Evolutionary conservation across 2,797 vertebrate species (phyloP).

Genomic region (Melanotaenia trifasciata): DNA sequence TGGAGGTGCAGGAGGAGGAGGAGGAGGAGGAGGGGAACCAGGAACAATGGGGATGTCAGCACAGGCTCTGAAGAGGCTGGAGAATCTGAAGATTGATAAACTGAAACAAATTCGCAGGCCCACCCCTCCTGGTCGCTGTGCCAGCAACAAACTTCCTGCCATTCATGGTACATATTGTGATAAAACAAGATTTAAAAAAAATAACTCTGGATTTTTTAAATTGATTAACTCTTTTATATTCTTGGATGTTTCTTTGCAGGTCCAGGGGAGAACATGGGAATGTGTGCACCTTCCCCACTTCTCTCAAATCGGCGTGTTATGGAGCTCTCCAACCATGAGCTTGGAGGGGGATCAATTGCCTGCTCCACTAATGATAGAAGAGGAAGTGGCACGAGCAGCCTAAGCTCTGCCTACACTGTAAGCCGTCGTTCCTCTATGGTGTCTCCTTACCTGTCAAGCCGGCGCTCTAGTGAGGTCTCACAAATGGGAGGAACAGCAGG

Average conservation of each 20-base stretch:
- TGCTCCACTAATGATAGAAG: slow-evolving; percentile 84
- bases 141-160: slow-evolving; percentile 87
- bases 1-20: slow-evolving; percentile 80
- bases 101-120: slow-evolving; percentile 91
- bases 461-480: slow-evolving; percentile 87
- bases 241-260: slow-evolving; percentile 58
- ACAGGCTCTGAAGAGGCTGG: slow-evolving; percentile 92
- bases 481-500: slow-evolving; percentile 75
- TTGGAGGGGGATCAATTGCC: slow-evolving; percentile 67
- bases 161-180: slow-evolving; percentile 83
- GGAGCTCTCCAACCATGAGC: slow-evolving; percentile 85
- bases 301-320: slow-evolving; percentile 85
- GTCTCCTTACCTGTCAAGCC: slow-evolving; percentile 88
- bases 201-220: neutral
- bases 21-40: slow-evolving; percentile 75
- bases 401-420: slow-evolving; percentile 95
- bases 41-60: slow-evolving; percentile 89
- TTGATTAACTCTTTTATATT: neutral
- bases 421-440: slow-evolving; percentile 93
- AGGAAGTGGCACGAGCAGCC: slow-evolving; percentile 92
- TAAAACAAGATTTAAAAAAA: neutral
- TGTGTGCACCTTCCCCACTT: slow-evolving; percentile 81
- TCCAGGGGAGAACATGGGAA: slow-evolving; percentile 80
- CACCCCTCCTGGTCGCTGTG: slow-evolving; percentile 79
- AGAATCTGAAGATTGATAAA: slow-evolving; percentile 96